A percentile compares a stretch with the other conserved stretches of the same genome.
Conservation (phyloP, 2,888 invertebrate species). For the Himalopsyche japonica region DNA sequence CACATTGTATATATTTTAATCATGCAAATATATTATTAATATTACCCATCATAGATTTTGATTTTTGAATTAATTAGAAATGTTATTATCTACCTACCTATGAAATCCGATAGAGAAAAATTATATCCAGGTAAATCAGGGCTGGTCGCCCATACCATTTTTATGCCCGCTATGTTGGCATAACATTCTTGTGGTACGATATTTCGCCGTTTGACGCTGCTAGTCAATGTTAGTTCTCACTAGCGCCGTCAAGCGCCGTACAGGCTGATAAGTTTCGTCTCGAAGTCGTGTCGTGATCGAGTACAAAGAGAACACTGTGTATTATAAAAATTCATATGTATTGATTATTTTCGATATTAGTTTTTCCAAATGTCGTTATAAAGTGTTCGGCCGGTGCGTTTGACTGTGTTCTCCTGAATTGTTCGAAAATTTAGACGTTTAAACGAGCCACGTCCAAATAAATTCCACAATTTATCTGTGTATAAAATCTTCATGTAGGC, state of each 20-base stretch:
- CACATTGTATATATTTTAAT: too few species aligned
- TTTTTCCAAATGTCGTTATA: conserved; percentile 48
- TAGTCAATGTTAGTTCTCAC: conserved; percentile 54
- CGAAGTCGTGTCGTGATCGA: conserved; percentile 48
- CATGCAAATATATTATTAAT: too few species aligned
- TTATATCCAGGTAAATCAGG: background rate
- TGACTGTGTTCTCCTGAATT: conserved; percentile 18
- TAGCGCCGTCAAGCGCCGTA: conserved; percentile 53
- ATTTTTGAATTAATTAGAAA: too few species aligned
- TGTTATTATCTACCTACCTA: too few species aligned
- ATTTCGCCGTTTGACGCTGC: conserved; percentile 19
- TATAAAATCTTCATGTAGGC: conserved; percentile 52
- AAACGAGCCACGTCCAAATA: conserved; percentile 47
- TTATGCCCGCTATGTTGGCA: conserved; percentile 13
- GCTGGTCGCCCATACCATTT: background rate
- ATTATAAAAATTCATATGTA: conserved; percentile 62
- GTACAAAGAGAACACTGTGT: conserved; percentile 59
- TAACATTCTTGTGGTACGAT: conserved; percentile 18
- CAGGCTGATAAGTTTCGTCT: conserved; percentile 39
- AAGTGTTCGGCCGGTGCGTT: conserved; percentile 17
- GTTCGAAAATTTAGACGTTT: background rate
- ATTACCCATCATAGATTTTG: too few species aligned
- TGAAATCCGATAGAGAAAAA: background rate
- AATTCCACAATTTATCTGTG: conserved; percentile 61
- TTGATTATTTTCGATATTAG: conserved; percentile 54